These are phyloP conservation scores for Diarsia brunnea DNA, from an alignment of 2,888 invertebrate species.

Conservation along the genomic window DNA sequence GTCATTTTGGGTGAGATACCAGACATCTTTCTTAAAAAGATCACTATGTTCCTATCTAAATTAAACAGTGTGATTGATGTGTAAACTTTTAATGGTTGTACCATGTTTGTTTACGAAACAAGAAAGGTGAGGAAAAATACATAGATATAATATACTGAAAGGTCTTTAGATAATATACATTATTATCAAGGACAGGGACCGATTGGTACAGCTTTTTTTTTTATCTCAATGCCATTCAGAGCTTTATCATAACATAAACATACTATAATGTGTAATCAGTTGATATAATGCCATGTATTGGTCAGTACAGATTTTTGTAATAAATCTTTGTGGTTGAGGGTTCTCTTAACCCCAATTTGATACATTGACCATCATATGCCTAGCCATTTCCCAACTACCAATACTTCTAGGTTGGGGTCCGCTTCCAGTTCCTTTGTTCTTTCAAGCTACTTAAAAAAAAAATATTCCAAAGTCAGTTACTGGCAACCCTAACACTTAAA, in stretches of 20 bases:
- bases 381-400: background rate
- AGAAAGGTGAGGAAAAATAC: constrained; percentile 1
- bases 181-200: constrained; percentile 24
- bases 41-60: constrained; percentile 12
- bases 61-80: constrained; percentile 43
- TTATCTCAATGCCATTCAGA: constrained; percentile 37
- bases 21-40: background rate
- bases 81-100: constrained; percentile 3
- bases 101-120: constrained; percentile 18
- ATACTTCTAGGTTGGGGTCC: background rate
- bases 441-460: background rate
- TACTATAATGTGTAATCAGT: constrained; percentile 22
- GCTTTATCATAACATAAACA: constrained; percentile 39
- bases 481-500: background rate
- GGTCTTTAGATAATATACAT: constrained; percentile 2
- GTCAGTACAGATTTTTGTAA: background rate
- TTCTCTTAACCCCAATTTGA: background rate
- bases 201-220: constrained; percentile 25
- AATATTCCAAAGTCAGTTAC: background rate
- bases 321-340: background rate
- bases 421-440: background rate
- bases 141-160: background rate
- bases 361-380: background rate
- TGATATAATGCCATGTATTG: constrained; percentile 18
- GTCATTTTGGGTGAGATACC: background rate